A percentile compares a stretch with the other conserved stretches of the same genome.
phyloP scores from a whole-genome alignment of 1,140 invertebrate genomes.

The Cheumatopsyche charites region DNA sequence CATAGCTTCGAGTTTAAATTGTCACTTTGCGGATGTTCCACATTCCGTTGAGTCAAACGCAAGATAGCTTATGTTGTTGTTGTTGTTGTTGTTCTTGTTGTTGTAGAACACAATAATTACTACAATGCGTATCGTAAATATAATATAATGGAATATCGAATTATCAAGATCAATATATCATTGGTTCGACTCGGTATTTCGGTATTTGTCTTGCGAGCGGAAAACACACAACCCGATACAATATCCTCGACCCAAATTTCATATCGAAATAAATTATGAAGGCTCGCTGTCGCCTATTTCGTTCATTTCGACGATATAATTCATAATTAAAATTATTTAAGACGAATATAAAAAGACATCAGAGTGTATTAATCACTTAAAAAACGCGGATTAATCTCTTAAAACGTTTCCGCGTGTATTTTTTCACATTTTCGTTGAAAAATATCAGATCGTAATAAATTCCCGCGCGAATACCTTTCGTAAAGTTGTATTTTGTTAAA shows the following conservation, averaged over 20 bases:
- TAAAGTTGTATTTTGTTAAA: slow-evolving; percentile 24
- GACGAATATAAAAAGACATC: neutral
- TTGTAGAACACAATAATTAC: no score
- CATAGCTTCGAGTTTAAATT: no score
- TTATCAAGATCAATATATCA: slow-evolving; percentile 11
- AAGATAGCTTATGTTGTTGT: no score
- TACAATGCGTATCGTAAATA: no score
- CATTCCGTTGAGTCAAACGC: no score
- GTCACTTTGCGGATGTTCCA: no score
- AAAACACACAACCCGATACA: slow-evolving; percentile 3
- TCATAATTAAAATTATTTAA: neutral
- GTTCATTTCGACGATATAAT: neutral
- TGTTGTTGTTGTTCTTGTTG: no score
- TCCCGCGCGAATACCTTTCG: slow-evolving; percentile 24
- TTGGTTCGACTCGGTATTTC: neutral
- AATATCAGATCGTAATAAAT: slow-evolving; percentile 26
- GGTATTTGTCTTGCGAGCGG: neutral
- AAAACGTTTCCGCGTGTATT: neutral
- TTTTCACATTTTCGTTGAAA: neutral
- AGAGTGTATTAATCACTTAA: slow-evolving; percentile 16
- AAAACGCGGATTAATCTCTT: slow-evolving; percentile 23
- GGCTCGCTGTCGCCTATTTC: neutral
- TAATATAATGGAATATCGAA: slow-evolving; percentile 3
- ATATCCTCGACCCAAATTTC: neutral
- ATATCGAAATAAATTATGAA: slow-evolving; percentile 11